A percentile compares a stretch with the other conserved stretches of the same genome.
Evolutionary conservation across 2,113 vertebrate genomes (phyloP).

Genomic region (Crypturellus undulatus): DNA sequence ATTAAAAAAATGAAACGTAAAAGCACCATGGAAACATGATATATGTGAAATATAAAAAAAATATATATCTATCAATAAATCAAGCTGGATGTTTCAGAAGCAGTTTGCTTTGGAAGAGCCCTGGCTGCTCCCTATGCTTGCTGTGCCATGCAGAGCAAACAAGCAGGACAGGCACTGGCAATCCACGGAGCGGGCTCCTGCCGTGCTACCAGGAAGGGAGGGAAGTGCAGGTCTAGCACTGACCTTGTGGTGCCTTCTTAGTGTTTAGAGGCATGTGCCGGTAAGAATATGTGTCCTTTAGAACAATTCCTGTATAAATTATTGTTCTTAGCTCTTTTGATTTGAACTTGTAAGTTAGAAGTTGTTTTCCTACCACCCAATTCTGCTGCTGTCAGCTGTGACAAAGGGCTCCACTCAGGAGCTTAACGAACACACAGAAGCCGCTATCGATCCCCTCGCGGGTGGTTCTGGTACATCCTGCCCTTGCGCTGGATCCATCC

Average conservation of each 20-base stretch:
- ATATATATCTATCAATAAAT: constrained; percentile 1
- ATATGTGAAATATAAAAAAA: not conserved
- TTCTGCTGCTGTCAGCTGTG: constrained; percentile 29
- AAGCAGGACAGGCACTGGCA: not conserved
- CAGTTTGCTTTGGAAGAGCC: not conserved
- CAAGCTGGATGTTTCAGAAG: not conserved
- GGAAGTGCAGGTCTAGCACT: not conserved
- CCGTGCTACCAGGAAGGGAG: not conserved
- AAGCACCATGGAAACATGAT: constrained; percentile 64
- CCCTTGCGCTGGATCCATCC: fast-evolving
- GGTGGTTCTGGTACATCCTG: fast-evolving
- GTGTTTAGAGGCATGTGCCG: not conserved
- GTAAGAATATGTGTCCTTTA: not conserved
- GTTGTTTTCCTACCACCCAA: not conserved
- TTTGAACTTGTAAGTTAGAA: not conserved
- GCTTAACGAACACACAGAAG: not conserved
- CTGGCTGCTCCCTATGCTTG: not conserved
- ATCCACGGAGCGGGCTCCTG: not conserved
- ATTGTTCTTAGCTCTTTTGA: not conserved
- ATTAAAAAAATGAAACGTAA: constrained; percentile 30
- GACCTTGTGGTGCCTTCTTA: constrained; percentile 36
- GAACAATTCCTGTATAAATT: not conserved
- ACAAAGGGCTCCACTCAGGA: not conserved
- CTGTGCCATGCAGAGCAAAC: not conserved
- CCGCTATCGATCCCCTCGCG: not conserved